phyloP scores from a whole-genome alignment of 2,113 vertebrate genomes.

The Pipa parva region DNA sequence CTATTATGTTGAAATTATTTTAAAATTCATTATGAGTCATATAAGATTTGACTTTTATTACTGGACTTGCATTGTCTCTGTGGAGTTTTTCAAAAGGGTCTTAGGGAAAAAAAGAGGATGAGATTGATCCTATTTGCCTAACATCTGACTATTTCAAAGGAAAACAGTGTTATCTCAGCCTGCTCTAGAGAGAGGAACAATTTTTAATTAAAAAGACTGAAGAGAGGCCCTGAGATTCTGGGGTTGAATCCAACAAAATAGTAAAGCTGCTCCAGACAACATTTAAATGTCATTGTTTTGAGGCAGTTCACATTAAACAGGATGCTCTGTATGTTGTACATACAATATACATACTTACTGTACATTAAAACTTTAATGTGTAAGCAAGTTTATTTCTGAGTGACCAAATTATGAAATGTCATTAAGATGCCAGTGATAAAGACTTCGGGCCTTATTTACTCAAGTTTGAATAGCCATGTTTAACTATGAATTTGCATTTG shows the following conservation, averaged over 20 bases:
- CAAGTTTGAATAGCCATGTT: no score
- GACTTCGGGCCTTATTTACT: no score
- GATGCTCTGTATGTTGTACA: no score
- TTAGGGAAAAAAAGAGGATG: slow-evolving; percentile 7
- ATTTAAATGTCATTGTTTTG: background rate
- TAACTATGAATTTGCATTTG: no score
- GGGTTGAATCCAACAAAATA: background rate
- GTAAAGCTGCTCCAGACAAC: background rate
- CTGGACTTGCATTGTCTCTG: slow-evolving; percentile 3
- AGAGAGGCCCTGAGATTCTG: background rate
- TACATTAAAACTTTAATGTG: no score
- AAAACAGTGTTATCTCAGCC: slow-evolving; percentile 28
- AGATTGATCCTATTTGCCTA: slow-evolving; percentile 33
- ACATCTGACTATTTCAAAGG: slow-evolving; percentile 10
- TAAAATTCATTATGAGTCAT: slow-evolving; percentile 8
- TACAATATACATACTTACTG: no score
- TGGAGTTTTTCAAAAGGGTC: background rate
- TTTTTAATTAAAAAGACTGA: slow-evolving; percentile 24
- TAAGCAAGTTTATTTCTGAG: no score
- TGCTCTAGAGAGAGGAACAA: background rate
- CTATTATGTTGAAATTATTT: background rate
- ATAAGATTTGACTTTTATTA: slow-evolving; percentile 17
- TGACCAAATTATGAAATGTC: no score
- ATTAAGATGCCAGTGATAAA: no score
- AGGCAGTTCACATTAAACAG: background rate